phyloP scores from a whole-genome alignment of 2,888 invertebrate species.

The Criorhina ranunculi region DNA sequence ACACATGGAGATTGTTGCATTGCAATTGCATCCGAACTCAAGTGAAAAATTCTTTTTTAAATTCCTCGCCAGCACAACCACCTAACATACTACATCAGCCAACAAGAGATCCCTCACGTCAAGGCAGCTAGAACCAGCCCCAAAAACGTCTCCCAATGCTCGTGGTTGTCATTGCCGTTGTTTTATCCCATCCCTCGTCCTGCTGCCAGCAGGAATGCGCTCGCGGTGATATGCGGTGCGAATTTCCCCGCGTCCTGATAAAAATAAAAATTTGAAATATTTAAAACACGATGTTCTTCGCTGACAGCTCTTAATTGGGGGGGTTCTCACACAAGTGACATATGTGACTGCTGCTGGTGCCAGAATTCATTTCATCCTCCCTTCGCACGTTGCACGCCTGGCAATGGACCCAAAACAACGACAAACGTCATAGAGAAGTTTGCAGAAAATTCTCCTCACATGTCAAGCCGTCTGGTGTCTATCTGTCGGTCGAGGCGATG shows the following conservation, averaged over 20 bases:
- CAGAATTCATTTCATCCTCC: constrained; percentile 67
- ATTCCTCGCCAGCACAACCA: constrained; percentile 60
- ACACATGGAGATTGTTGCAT: neutral
- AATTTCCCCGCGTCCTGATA: constrained; percentile 60
- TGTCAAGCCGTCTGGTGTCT: constrained; percentile 66
- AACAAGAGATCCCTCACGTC: constrained; percentile 33
- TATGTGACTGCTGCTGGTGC: constrained; percentile 64
- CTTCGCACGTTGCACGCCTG: constrained; percentile 30
- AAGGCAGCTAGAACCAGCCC: constrained; percentile 43
- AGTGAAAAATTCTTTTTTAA: constrained; percentile 51
- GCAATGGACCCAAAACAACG: constrained; percentile 47
- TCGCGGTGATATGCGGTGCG: constrained; percentile 51
- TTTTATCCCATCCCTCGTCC: constrained; percentile 17
- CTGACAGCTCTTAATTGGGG: constrained; percentile 76
- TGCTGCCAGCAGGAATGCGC: constrained; percentile 44
- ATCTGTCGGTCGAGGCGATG: constrained; percentile 58
- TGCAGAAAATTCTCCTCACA: constrained; percentile 61
- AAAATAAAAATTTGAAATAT: constrained; percentile 76
- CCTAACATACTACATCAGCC: constrained; percentile 41
- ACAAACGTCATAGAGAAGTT: constrained; percentile 61
- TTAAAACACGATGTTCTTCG: constrained; percentile 74
- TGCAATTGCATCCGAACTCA: constrained; percentile 19
- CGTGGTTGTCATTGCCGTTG: constrained; percentile 16
- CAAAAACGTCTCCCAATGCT: constrained; percentile 20
- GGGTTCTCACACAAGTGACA: constrained; percentile 71